phyloP scores from a whole-genome alignment of 35 echinoderm and acorn worm genomes.

The Anneissia japonica region DNA sequence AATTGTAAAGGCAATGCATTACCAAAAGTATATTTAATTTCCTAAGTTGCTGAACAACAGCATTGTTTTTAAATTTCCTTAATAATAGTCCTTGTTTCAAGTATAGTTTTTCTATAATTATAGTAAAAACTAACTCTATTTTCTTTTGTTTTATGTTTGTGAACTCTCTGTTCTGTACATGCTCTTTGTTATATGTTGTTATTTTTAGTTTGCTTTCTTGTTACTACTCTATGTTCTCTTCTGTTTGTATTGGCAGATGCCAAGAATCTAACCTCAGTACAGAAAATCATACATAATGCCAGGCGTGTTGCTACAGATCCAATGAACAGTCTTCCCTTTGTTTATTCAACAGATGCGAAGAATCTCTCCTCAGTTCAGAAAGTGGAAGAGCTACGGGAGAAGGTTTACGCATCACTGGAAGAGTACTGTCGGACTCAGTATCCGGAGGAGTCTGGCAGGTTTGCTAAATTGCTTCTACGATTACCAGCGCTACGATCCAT shows the following conservation, averaged over 20 bases:
- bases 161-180: neutral
- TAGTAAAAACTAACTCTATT: too few relatives aligned
- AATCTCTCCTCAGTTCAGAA: constrained; percentile 94
- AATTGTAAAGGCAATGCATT: too few relatives aligned
- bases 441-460: constrained; percentile 68
- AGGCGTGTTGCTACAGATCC: neutral
- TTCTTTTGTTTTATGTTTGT: neutral
- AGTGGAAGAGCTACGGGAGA: constrained; percentile 93
- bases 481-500: constrained; percentile 96
- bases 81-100: too few relatives aligned
- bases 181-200: neutral
- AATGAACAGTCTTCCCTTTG: neutral
- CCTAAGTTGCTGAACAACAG: too few relatives aligned
- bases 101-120: too few relatives aligned
- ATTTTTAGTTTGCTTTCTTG: neutral
- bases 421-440: constrained; percentile 83
- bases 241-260: neutral
- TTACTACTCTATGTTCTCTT: neutral
- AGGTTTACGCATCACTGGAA: constrained; percentile 94
- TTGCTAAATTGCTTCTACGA: constrained; percentile 73
- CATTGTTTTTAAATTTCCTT: too few relatives aligned
- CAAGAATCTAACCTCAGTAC: neutral
- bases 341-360: constrained; percentile 79
- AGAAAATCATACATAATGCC: neutral
- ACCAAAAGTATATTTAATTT: too few relatives aligned